Conservation (phyloP, 1,140 invertebrate species). For the Zaprionus africanus region DNA sequence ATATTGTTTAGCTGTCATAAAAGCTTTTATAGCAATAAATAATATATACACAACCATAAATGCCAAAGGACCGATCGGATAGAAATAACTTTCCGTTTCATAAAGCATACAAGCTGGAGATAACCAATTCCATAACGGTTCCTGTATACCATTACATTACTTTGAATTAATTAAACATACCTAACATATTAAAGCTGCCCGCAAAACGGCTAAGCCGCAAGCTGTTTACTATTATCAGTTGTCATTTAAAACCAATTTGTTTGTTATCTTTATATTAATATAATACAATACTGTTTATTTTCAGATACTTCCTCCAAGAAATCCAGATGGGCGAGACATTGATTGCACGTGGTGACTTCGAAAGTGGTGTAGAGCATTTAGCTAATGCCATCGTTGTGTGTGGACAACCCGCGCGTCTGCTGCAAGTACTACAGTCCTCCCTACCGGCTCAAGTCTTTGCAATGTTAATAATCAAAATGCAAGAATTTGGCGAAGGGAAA, state of each 20-base stretch:
- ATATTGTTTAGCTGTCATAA: too few relatives aligned
- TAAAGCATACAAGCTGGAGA: too few relatives aligned
- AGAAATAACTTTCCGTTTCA: too few relatives aligned
- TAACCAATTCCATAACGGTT: too few relatives aligned
- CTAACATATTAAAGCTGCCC: too few relatives aligned
- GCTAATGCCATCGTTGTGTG: slow-evolving; percentile 98
- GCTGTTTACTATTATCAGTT: too few relatives aligned
- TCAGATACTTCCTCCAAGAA: slow-evolving; percentile 85
- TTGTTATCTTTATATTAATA: neutral
- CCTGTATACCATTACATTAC: too few relatives aligned
- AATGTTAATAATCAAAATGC: slow-evolving; percentile 92
- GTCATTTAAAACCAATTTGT: neutral
- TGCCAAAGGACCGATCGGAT: too few relatives aligned
- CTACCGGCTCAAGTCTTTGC: slow-evolving; percentile 96
- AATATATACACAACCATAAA: too few relatives aligned
- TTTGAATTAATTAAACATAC: too few relatives aligned
- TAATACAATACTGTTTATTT: slow-evolving; percentile 23
- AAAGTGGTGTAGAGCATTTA: slow-evolving; percentile 96
- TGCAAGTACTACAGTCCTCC: slow-evolving; percentile 96
- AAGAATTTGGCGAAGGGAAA: slow-evolving; percentile 85
- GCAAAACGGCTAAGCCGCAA: too few relatives aligned
- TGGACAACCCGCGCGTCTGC: slow-evolving; percentile 95
- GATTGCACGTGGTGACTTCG: slow-evolving; percentile 92
- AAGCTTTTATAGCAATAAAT: too few relatives aligned
- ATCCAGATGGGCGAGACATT: slow-evolving; percentile 96